Conservation (phyloP, 2,888 invertebrate species). For the Ceraclea dissimilis region DNA sequence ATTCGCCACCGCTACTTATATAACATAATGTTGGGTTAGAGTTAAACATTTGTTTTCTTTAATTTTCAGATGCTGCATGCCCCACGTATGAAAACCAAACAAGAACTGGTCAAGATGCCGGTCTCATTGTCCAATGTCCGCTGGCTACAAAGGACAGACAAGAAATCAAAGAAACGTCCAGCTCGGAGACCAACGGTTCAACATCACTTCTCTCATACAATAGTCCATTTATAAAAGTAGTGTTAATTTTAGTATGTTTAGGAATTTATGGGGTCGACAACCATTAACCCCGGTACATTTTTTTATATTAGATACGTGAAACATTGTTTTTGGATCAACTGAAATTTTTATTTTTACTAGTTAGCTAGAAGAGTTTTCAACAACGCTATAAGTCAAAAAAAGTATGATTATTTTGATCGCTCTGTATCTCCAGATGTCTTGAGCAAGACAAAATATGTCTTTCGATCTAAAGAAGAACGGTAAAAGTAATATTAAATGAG, state of each 20-base stretch:
- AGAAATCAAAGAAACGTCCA: slow-evolving; percentile 16
- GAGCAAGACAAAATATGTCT: too few relatives aligned
- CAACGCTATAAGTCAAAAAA: too few relatives aligned
- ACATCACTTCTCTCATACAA: not conserved
- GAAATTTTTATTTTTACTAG: too few relatives aligned
- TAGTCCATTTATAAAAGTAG: not conserved
- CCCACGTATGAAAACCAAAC: slow-evolving; percentile 17
- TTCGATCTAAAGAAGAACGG: too few relatives aligned
- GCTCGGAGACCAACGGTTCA: slow-evolving; percentile 4
- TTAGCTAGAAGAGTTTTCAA: too few relatives aligned
- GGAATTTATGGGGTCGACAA: not conserved
- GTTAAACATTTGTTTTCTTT: too few relatives aligned
- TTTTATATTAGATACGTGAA: not conserved
- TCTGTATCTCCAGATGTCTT: too few relatives aligned
- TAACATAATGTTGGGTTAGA: too few relatives aligned
- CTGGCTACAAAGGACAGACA: slow-evolving; percentile 24
- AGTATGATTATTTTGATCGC: too few relatives aligned
- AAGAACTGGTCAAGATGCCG: slow-evolving; percentile 19
- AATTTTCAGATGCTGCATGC: slow-evolving; percentile 21
- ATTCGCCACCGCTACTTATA: too few relatives aligned
- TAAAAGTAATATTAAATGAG: too few relatives aligned
- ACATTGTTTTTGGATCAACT: too few relatives aligned
- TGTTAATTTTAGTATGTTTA: not conserved
- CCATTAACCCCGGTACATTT: not conserved
- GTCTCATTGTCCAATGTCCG: slow-evolving; percentile 24